Conservation (phyloP, 2,888 invertebrate genomes). For the Drosophila meridiana region DNA sequence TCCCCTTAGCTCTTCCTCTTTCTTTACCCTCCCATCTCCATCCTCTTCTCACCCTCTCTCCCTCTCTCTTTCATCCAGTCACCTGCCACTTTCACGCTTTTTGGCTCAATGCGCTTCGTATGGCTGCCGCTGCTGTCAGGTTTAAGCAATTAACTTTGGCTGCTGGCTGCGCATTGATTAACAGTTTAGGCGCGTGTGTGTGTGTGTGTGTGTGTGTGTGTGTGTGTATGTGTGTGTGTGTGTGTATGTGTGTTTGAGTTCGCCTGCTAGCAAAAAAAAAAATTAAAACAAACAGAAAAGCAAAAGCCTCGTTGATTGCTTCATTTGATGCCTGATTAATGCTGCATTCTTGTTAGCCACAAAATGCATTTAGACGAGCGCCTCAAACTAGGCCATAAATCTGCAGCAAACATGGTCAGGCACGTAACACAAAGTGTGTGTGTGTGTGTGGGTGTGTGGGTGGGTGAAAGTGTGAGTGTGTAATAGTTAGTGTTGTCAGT, state of each 20-base stretch:
- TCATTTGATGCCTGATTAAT: conserved; percentile 20
- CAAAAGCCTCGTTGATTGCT: conserved; percentile 40
- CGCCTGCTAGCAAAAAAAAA: conserved; percentile 13
- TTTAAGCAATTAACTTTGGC: conserved; percentile 68
- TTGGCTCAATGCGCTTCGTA: conserved; percentile 62
- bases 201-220: conserved; percentile 4
- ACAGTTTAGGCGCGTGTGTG: conserved; percentile 34
- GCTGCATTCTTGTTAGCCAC: conserved; percentile 26
- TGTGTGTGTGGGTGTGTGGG: background rate
- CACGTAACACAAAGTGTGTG: conserved; percentile 6
- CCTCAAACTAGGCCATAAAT: conserved; percentile 15
- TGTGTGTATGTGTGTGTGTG: background rate
- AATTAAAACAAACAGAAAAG: background rate
- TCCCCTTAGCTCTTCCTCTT: background rate
- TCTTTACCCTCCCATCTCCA: background rate
- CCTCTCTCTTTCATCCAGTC: background rate
- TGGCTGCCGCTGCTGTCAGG: conserved; percentile 39
- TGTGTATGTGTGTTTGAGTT: background rate
- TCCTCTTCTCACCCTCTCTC: background rate
- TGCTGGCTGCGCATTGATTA: conserved; percentile 52
- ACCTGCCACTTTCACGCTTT: conserved; percentile 60
- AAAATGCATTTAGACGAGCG: conserved; percentile 33
- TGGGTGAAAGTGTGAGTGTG: background rate
- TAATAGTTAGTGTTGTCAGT: background rate
- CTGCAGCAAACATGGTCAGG: conserved; percentile 6